phyloP scores from a whole-genome alignment of 2,113 vertebrate genomes.

The Paradoxurus hermaphroditus region DNA sequence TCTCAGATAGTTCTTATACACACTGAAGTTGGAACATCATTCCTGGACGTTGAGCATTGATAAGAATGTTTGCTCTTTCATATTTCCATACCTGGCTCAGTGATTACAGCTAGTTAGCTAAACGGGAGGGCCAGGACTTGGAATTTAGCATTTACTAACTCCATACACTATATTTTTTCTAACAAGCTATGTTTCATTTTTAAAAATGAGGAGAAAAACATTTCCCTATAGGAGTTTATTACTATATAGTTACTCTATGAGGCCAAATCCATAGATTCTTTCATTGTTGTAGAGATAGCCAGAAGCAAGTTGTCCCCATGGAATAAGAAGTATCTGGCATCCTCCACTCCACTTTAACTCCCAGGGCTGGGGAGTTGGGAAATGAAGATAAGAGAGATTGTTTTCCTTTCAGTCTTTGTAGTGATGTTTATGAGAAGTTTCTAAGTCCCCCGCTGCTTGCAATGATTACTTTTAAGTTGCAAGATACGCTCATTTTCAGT shows the following conservation, averaged over 20 bases:
- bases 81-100: neutral
- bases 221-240: neutral
- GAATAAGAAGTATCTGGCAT: neutral
- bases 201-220: neutral
- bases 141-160: neutral
- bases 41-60: neutral
- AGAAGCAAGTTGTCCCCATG: neutral
- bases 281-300: neutral
- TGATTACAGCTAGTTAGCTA: neutral
- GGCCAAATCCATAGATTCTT: neutral
- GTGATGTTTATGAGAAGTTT: neutral
- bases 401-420: neutral
- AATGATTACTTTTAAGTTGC: neutral
- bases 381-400: neutral
- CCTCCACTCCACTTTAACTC: neutral
- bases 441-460: neutral
- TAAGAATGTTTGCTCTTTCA: neutral
- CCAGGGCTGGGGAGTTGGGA: neutral
- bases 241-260: neutral
- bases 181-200: neutral
- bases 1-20: neutral
- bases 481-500: conserved; percentile 22
- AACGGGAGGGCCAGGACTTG: neutral
- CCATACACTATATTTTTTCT: neutral
- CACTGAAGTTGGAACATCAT: neutral